Evolutionary conservation across 2,888 invertebrate genomes (phyloP).

Genomic region (Ormyrus labotus): DNA sequence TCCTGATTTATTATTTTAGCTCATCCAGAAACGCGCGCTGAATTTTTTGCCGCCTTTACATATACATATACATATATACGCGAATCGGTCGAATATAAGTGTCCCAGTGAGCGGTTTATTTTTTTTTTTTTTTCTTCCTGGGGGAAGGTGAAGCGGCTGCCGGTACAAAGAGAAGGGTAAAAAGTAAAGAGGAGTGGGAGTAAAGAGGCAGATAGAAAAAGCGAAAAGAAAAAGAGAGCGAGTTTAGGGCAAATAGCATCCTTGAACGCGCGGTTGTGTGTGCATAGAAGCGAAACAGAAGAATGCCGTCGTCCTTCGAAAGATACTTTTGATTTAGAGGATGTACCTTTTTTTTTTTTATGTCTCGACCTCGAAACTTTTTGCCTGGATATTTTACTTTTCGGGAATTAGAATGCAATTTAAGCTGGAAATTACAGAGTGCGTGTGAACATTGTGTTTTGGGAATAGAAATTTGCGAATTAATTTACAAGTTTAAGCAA

Average conservation of each 20-base stretch:
- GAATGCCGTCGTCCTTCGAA: constrained; percentile 40
- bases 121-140: background rate
- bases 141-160: background rate
- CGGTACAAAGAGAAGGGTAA: too few species aligned
- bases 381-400: background rate
- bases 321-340: constrained; percentile 27
- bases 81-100: too few species aligned
- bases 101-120: background rate
- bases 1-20: too few species aligned
- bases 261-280: constrained; percentile 46
- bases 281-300: constrained; percentile 12
- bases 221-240: constrained; percentile 5
- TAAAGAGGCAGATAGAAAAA: background rate
- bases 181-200: background rate
- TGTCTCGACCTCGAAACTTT: background rate
- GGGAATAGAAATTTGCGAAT: too few species aligned
- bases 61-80: too few species aligned
- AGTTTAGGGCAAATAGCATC: constrained; percentile 43
- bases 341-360: background rate
- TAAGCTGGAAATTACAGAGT: too few species aligned
- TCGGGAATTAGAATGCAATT: too few species aligned
- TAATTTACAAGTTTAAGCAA: too few species aligned
- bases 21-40: too few species aligned
- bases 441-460: too few species aligned
- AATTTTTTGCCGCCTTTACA: too few species aligned